Percentiles rank a stretch among this genome's conserved stretches.
Evolutionary conservation across 2,888 invertebrate species (phyloP).

Genomic region (Tipula vernalis): DNA sequence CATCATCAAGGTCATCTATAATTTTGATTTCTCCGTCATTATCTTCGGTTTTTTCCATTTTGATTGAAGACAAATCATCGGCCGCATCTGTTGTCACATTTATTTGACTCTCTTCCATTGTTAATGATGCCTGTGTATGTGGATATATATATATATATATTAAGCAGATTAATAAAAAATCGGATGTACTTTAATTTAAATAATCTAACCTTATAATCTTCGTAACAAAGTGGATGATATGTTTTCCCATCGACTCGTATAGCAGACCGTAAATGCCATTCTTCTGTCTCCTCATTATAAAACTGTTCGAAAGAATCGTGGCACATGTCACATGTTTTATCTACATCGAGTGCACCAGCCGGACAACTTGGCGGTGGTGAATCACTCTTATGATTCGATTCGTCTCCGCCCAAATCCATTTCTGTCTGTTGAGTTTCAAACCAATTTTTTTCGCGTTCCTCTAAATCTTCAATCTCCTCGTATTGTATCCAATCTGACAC

Average conservation of each 20-base stretch:
- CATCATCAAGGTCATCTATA: conserved; percentile 48
- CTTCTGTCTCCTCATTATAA: conserved; percentile 94
- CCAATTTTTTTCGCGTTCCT: conserved; percentile 81
- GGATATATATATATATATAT: too few relatives aligned
- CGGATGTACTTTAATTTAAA: background rate
- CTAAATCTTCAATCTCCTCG: conserved; percentile 84
- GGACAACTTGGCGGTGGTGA: conserved; percentile 57
- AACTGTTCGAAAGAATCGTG: conserved; percentile 88
- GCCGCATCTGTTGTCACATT: conserved; percentile 10
- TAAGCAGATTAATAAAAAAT: background rate
- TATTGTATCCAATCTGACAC: conserved; percentile 87
- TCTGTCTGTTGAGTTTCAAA: conserved; percentile 59
- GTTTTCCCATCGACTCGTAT: conserved; percentile 58
- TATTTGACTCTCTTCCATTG: conserved; percentile 22
- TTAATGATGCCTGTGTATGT: conserved; percentile 27
- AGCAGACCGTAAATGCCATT: conserved; percentile 89
- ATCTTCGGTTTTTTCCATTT: conserved; percentile 23
- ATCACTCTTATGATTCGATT: conserved; percentile 42
- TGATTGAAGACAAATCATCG: conserved; percentile 23
- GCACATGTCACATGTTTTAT: conserved; percentile 74
- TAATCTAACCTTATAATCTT: conserved; percentile 53
- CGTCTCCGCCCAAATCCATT: conserved; percentile 42
- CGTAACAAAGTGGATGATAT: conserved; percentile 84
- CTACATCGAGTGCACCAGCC: conserved; percentile 49
- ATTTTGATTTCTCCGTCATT: conserved; percentile 18